Evolutionary conservation across 2,113 vertebrate genomes (phyloP), one percentile per base, ranked within the genome.

Genomic region (Entosphenus tridentatus): DNA sequence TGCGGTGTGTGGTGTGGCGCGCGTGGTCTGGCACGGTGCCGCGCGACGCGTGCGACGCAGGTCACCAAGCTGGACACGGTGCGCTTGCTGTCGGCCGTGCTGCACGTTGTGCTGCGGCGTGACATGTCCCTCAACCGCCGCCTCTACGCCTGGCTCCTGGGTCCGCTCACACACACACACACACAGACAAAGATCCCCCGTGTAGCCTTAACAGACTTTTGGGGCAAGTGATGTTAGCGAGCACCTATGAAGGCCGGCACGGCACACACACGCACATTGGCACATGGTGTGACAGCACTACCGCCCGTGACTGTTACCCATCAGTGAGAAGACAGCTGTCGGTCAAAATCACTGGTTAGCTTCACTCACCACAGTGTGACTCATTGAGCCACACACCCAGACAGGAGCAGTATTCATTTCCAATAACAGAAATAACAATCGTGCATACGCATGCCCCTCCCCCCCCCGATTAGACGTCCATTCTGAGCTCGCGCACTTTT

Each of bases 51-150:
- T 39, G 39, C 6, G 39, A 21, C 21, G 8, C 62, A 65, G 62
- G 62, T 65, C n/a, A 95, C 90, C 2, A 84, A 88, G 70, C 85
- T 89, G 70, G 93, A 98, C 72, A 97, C 96, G 92, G 87, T 97
- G 77, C 83, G 84, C 72, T 95, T 97, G 77, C 80, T 98, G 74
- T 97, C 87, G 55, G 92, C 92, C 75, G 88, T 90, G n/a, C 82
- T 98, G 75, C 93, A 95, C 11, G 93, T 98, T 17, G 92, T 98
- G 18, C 80, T 98, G 72, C 88, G 93, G 76, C 85, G 93, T 80
- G 93, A 98, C 75, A 97, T 98, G 93, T 98, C 93, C 3, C 81
- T 98, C 72, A 98, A 98, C 78, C 81, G 93, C 74, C 86, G 93
- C 76, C 89, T 98, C 72, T 98, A 98, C 75, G 92, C 93, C 1